Evolutionary conservation across 2,888 invertebrate genomes (phyloP).

Genomic region (Lysandra coridon): DNA sequence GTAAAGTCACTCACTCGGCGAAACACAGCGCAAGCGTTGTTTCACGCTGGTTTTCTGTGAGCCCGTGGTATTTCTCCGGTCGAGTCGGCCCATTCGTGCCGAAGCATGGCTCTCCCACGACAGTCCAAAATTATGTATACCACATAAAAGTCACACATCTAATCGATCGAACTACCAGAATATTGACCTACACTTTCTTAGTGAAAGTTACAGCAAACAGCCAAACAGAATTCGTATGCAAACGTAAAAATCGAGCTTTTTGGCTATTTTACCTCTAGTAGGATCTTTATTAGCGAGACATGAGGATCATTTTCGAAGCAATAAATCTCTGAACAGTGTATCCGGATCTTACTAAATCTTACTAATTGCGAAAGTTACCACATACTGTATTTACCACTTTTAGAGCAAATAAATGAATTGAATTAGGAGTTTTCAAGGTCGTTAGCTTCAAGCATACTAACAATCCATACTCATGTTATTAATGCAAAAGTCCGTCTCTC

Average conservation of each 20-base stretch:
- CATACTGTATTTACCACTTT: too few species aligned
- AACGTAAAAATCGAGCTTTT: not conserved
- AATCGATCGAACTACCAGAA: not conserved
- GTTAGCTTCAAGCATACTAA: not conserved
- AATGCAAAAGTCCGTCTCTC: too few species aligned
- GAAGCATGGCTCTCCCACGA: not conserved
- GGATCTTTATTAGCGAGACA: not conserved
- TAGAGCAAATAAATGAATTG: too few species aligned
- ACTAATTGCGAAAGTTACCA: not conserved
- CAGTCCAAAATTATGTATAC: not conserved
- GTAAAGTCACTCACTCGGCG: too few species aligned
- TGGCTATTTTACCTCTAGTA: not conserved
- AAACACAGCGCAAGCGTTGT: too few species aligned
- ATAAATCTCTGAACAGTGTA: not conserved
- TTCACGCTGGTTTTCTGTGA: too few species aligned
- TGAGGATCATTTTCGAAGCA: not conserved
- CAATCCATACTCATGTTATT: too few species aligned
- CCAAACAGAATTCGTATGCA: not conserved
- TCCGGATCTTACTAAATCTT: not conserved
- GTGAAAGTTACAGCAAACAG: not conserved
- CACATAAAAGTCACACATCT: not conserved
- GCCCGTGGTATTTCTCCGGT: too few species aligned
- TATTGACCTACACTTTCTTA: not conserved
- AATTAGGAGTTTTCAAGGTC: not conserved
- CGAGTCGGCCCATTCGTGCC: too few species aligned